These are phyloP conservation scores for Chaetodon trifascialis DNA, from an alignment of 2,113 vertebrate species.

Conservation along the genomic window DNA sequence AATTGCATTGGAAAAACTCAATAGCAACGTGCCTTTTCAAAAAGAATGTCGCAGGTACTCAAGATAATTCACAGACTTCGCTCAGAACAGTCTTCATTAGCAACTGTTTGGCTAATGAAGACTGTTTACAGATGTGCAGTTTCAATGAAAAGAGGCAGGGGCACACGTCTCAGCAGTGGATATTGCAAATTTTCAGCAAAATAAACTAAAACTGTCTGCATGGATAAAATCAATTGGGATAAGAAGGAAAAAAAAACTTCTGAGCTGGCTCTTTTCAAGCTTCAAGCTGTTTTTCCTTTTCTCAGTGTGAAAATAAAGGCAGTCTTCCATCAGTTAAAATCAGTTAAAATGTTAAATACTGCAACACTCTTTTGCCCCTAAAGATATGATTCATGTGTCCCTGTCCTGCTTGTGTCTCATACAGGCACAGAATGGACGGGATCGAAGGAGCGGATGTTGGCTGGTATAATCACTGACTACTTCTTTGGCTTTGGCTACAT, in stretches of 20 bases:
- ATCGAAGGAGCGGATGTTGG: slow-evolving; percentile 84
- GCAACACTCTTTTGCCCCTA: too few species aligned
- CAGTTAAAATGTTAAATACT: too few species aligned
- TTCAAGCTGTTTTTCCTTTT: background rate
- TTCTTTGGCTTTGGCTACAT: slow-evolving; percentile 90
- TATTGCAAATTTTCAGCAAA: background rate
- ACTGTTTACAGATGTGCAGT: background rate
- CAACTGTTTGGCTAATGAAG: background rate
- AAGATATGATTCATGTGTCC: background rate
- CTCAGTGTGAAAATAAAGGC: background rate
- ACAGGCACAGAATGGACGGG: slow-evolving; percentile 92
- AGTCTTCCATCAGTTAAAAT: too few species aligned
- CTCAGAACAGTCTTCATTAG: background rate
- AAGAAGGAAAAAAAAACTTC: background rate
- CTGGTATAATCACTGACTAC: slow-evolving; percentile 87
- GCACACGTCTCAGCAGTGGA: background rate
- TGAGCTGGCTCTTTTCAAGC: background rate
- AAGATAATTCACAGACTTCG: background rate
- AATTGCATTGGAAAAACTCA: background rate
- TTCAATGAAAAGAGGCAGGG: background rate
- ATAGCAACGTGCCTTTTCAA: background rate
- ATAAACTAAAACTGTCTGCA: background rate
- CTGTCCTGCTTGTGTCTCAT: background rate
- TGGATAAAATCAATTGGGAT: too few species aligned
- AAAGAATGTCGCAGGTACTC: background rate